Evolutionary conservation across 2,888 invertebrate species (phyloP).

Genomic region (Plebejus melissa): DNA sequence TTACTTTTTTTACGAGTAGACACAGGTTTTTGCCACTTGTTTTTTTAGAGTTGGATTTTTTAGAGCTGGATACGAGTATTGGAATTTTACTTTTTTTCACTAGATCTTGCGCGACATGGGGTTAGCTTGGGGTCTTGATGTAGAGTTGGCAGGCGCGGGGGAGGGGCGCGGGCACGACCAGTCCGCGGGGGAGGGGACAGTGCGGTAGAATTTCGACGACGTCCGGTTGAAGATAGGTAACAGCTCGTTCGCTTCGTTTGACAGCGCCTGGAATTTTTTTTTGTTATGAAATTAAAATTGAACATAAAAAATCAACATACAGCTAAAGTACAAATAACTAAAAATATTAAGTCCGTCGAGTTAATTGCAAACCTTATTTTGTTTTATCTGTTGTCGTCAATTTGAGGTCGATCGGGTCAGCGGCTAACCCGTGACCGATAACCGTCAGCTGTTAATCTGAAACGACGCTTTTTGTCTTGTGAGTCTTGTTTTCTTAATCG

Average conservation of each 20-base stretch:
- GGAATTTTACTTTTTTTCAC: constrained; percentile 28
- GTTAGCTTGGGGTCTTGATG: constrained; percentile 38
- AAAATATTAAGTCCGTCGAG: too few species aligned
- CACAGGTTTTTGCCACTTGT: background rate
- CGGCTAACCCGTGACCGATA: too few species aligned
- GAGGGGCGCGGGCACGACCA: constrained; percentile 82
- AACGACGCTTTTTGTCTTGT: too few species aligned
- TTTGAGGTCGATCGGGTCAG: too few species aligned
- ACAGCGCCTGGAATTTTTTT: constrained; percentile 84
- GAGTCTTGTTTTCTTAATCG: too few species aligned
- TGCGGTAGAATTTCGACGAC: constrained; percentile 92
- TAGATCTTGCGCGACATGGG: constrained; percentile 50
- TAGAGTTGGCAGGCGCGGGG: constrained; percentile 36
- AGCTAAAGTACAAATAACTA: too few species aligned
- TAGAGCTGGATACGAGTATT: background rate
- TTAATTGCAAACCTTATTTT: too few species aligned
- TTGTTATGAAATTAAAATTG: too few species aligned
- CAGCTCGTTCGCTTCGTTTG: constrained; percentile 97
- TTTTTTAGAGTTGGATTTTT: background rate
- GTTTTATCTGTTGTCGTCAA: too few species aligned
- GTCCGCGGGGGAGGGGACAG: constrained; percentile 89
- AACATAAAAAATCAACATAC: too few species aligned
- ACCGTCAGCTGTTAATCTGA: too few species aligned
- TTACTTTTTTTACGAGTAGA: background rate
- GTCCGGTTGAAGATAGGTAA: constrained; percentile 98